Conservation (phyloP, 2,888 invertebrate genomes). For the Pinctada fucata region DNA sequence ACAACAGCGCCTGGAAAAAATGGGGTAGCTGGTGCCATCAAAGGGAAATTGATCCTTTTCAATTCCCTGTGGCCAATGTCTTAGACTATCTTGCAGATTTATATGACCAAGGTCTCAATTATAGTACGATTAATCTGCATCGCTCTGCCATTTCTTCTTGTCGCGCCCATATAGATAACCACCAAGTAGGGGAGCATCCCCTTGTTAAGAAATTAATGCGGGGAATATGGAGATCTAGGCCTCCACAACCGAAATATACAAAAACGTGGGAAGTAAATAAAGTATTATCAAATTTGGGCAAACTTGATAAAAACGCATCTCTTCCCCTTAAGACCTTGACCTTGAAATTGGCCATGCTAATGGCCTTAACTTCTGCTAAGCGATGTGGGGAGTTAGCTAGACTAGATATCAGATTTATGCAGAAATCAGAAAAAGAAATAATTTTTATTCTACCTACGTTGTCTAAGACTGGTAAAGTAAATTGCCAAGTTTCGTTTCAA, state of each 20-base stretch:
- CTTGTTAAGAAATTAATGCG: conserved; percentile 9
- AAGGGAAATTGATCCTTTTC: conserved; percentile 17
- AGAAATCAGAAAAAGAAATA: not conserved
- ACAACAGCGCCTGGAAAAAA: not conserved
- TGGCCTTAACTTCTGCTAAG: not conserved
- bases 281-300: not conserved
- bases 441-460: not conserved
- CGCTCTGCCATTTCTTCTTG: conserved; percentile 11
- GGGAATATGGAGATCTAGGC: conserved; percentile 1
- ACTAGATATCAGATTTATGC: conserved; percentile 8
- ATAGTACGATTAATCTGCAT: conserved; percentile 21
- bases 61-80: not conserved
- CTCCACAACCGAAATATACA: conserved; percentile 8
- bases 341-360: not conserved
- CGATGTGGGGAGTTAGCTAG: not conserved
- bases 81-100: conserved; percentile 5
- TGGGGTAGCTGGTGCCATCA: not conserved
- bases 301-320: not conserved
- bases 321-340: not conserved
- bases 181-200: not conserved
- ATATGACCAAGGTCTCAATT: not conserved
- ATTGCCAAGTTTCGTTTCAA: too few relatives aligned
- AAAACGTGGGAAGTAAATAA: not conserved
- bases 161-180: not conserved
- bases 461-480: not conserved